Percentiles rank a stretch among this genome's conserved stretches.
phyloP scores from a whole-genome alignment of 2,888 invertebrate species.

The Onchidella celtica region DNA sequence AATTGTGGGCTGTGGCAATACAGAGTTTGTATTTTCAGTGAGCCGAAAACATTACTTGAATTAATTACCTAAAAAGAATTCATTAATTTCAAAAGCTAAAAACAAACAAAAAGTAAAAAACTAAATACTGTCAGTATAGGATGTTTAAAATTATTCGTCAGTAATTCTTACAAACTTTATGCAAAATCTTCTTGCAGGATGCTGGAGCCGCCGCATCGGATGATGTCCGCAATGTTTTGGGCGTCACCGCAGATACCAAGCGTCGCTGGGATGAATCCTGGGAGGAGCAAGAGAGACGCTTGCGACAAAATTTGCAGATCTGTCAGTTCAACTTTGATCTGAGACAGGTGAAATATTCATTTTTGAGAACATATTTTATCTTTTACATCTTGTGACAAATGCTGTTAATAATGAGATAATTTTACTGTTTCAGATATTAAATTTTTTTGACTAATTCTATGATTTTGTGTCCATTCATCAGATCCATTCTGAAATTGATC shows the following conservation, averaged over 20 bases:
- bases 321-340: constrained; percentile 87
- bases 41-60: no score
- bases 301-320: constrained; percentile 85
- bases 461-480: no score
- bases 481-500: constrained; percentile 87
- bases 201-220: constrained; percentile 85
- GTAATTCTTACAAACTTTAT: no score
- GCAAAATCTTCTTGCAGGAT: no score
- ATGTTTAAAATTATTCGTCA: no score
- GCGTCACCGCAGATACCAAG: constrained; percentile 84
- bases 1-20: no score
- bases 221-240: constrained; percentile 86
- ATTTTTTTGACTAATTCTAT: not conserved
- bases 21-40: no score
- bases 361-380: not conserved
- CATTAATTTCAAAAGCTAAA: no score
- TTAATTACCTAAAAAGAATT: no score
- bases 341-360: constrained; percentile 75
- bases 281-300: constrained; percentile 83
- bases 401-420: not conserved
- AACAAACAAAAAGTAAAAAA: no score
- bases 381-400: no score
- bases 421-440: not conserved
- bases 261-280: constrained; percentile 86
- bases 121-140: no score